Conservation (phyloP, 2,113 vertebrate species). For the Tyto alba region DNA sequence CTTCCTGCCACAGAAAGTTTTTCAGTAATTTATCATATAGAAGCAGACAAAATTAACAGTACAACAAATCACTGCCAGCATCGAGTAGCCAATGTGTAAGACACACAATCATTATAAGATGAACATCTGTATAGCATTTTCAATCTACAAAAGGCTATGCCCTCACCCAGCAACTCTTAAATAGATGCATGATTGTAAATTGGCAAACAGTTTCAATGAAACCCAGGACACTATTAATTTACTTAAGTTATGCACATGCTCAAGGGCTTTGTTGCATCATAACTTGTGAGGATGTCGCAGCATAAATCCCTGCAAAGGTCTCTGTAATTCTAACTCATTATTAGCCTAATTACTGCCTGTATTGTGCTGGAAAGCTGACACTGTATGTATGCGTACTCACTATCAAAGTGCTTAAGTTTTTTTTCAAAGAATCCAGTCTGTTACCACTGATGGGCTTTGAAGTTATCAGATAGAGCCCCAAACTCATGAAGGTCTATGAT, state of each 20-base stretch:
- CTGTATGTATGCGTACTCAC: neutral
- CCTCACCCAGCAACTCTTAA: neutral
- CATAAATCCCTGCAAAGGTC: neutral
- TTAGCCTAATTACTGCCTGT: neutral
- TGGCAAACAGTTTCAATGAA: conserved; percentile 53
- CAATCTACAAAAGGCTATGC: neutral
- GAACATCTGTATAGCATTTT: neutral
- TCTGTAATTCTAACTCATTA: conserved; percentile 16
- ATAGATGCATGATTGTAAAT: neutral
- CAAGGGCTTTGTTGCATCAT: conserved; percentile 35
- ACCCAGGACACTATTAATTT: conserved; percentile 46
- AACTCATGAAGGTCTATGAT: neutral
- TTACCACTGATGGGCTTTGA: neutral
- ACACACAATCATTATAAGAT: neutral
- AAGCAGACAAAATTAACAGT: neutral
- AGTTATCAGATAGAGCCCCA: neutral
- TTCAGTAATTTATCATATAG: neutral
- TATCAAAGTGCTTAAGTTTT: neutral
- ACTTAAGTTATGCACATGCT: neutral
- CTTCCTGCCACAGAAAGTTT: neutral
- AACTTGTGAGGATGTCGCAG: neutral
- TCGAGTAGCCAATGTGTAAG: neutral
- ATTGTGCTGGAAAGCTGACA: neutral
- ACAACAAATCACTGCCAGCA: neutral
- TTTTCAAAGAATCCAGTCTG: neutral